phyloP scores from a whole-genome alignment of 2,888 invertebrate genomes.

The Nemapogon koenigi region DNA sequence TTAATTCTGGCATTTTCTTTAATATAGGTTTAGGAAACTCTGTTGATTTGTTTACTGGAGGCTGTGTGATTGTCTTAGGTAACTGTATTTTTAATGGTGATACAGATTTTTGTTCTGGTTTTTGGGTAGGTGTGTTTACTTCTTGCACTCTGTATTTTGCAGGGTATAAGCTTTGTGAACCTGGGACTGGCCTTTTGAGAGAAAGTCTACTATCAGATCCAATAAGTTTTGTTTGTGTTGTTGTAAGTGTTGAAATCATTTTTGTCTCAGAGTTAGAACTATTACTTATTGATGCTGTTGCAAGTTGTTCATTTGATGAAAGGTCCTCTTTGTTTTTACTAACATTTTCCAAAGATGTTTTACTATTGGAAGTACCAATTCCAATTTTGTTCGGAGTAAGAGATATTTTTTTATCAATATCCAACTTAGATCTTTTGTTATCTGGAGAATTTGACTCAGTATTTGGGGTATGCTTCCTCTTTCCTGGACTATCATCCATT shows the following conservation, averaged over 20 bases:
- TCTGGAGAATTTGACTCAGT: constrained; percentile 31
- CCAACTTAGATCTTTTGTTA: constrained; percentile 47
- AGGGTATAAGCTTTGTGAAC: constrained; percentile 35
- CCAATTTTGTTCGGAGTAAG: too few species aligned
- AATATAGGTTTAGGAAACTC: constrained; percentile 23
- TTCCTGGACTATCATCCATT: constrained; percentile 31
- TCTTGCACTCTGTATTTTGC: constrained; percentile 55
- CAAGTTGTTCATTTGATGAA: too few species aligned
- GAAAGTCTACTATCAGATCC: too few species aligned
- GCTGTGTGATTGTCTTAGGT: constrained; percentile 33
- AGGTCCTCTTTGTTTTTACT: too few species aligned
- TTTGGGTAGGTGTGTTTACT: constrained; percentile 20
- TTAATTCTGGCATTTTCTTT: constrained; percentile 54
- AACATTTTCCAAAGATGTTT: too few species aligned
- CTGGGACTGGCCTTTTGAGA: constrained; percentile 32
- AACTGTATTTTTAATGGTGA: constrained; percentile 47
- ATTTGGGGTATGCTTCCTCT: constrained; percentile 40
- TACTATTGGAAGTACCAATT: too few species aligned
- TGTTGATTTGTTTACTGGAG: constrained; percentile 2
- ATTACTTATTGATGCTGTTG: too few species aligned
- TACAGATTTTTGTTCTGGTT: constrained; percentile 31
- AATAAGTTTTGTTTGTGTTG: too few species aligned
- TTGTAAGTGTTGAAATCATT: too few species aligned
- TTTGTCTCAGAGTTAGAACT: too few species aligned
- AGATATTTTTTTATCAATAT: constrained; percentile 45